Percentiles rank a stretch among this genome's conserved stretches.
Conservation (phyloP, 2,888 invertebrate species). For the Hypsopygia costalis region DNA sequence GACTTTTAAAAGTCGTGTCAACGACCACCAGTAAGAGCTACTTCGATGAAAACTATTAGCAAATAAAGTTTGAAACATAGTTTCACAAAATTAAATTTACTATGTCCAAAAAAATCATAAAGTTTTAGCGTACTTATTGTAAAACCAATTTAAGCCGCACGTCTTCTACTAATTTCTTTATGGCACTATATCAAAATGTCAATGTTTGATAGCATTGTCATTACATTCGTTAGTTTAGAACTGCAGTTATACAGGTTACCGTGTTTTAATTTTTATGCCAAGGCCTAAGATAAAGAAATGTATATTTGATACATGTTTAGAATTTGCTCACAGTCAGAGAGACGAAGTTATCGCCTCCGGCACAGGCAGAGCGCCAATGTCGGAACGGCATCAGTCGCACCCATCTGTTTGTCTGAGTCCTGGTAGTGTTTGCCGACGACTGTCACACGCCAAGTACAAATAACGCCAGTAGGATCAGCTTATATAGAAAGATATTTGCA, state of each 20-base stretch:
- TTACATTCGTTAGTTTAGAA: not conserved
- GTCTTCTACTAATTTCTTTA: too few relatives aligned
- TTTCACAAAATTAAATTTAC: too few relatives aligned
- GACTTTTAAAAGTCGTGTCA: too few relatives aligned
- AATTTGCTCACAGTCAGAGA: not conserved
- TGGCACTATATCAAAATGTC: not conserved
- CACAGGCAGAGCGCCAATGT: slow-evolving; percentile 5
- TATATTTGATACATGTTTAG: not conserved
- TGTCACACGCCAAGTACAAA: slow-evolving; percentile 28
- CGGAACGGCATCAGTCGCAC: not conserved
- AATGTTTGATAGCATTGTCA: not conserved
- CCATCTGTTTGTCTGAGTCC: slow-evolving; percentile 1
- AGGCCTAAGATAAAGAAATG: not conserved
- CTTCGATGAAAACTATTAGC: too few relatives aligned
- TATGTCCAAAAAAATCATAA: too few relatives aligned
- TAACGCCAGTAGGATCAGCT: slow-evolving; percentile 9
- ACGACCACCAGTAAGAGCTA: too few relatives aligned
- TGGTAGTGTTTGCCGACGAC: slow-evolving; percentile 37
- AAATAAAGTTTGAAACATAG: too few relatives aligned
- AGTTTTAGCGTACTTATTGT: too few relatives aligned
- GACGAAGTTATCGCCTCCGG: not conserved
- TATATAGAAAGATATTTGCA: not conserved
- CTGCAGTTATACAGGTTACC: not conserved
- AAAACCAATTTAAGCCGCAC: too few relatives aligned
- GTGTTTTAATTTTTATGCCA: not conserved